Percentiles rank a stretch among this genome's conserved stretches.
Conservation (phyloP, 30 jellyfish, hydroid and myxozoan species). For the Sanderia malayensis region DNA sequence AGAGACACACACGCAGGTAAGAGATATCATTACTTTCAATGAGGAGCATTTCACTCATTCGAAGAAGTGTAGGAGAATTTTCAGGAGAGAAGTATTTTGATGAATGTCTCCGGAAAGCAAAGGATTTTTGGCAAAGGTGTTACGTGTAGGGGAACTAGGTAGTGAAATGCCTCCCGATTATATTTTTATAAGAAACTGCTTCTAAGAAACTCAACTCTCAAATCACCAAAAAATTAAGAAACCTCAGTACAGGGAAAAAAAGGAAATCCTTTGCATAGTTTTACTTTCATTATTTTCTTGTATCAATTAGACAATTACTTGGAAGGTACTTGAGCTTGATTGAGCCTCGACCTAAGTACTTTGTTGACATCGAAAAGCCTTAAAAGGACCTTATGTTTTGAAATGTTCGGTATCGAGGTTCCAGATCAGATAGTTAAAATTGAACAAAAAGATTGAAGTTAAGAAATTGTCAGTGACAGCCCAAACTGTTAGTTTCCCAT, state of each 20-base stretch:
- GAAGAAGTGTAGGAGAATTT: no score
- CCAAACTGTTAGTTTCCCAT: neutral
- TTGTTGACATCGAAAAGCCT: neutral
- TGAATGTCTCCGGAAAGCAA: no score
- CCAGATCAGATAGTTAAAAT: conserved; percentile 5
- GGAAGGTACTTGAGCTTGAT: no score
- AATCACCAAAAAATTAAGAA: neutral
- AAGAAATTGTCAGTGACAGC: neutral
- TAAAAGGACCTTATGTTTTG: neutral
- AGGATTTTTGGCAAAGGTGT: no score
- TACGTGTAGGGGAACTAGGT: neutral
- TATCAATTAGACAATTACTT: no score
- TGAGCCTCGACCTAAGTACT: neutral
- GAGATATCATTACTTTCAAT: no score
- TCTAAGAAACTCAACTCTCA: neutral
- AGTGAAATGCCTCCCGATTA: no score
- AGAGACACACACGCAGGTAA: no score
- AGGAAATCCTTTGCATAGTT: neutral
- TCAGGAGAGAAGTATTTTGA: no score
- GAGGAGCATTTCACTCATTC: no score
- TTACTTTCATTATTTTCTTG: no score
- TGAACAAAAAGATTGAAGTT: neutral
- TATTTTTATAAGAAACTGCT: neutral
- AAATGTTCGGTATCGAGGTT: neutral
- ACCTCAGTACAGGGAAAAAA: neutral